These are phyloP conservation scores for Otocyon megalotis DNA, from an alignment of 2,113 vertebrate genomes.

Conservation along the genomic window DNA sequence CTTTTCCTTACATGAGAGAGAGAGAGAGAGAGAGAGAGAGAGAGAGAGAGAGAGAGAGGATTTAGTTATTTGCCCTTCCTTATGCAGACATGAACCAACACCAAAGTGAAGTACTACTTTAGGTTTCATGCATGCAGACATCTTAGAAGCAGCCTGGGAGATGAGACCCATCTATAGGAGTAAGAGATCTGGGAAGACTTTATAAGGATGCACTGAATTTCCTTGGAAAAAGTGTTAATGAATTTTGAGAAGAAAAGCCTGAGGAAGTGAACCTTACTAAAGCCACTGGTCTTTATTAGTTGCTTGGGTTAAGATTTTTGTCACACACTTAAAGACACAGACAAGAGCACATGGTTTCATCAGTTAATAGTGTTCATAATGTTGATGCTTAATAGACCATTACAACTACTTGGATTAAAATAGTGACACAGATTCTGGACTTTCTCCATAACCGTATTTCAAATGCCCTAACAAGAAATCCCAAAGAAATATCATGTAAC, in stretches of 20 bases:
- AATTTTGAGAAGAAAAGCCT: constrained; percentile 70
- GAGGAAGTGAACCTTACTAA: constrained; percentile 68
- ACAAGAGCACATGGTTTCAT: constrained; percentile 59
- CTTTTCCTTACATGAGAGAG: constrained; percentile 36
- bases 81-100: neutral
- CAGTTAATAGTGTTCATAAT: constrained; percentile 68
- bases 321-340: constrained; percentile 66
- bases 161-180: neutral
- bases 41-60: constrained; percentile 38
- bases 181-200: neutral
- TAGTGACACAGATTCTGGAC: constrained; percentile 57
- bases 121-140: neutral
- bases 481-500: constrained; percentile 66
- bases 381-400: constrained; percentile 62
- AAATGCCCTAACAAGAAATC: constrained; percentile 68
- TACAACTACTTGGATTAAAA: constrained; percentile 72
- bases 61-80: neutral
- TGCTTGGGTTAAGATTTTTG: constrained; percentile 66
- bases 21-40: constrained; percentile 57
- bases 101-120: constrained; percentile 48
- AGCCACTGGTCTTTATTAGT: constrained; percentile 66
- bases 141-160: neutral
- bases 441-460: constrained; percentile 63
- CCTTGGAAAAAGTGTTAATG: constrained; percentile 37
- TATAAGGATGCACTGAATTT: neutral